Evolutionary conservation across 2,888 invertebrate genomes (phyloP).

Genomic region (Napeogenes sylphis): DNA sequence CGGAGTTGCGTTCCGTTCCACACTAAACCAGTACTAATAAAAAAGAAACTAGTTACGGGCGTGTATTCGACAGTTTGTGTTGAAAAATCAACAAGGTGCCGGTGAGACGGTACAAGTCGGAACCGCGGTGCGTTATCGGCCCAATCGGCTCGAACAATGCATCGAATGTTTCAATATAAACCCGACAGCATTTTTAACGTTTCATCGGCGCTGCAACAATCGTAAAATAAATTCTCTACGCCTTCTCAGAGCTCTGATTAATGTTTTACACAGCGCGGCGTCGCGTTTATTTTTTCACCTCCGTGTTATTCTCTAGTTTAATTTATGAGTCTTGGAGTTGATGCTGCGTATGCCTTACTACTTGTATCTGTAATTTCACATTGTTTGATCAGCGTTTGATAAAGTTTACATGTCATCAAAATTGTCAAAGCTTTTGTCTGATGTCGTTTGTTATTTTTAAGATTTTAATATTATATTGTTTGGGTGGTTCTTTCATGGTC

Average conservation of each 20-base stretch:
- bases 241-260: slow-evolving; percentile 75
- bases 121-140: slow-evolving; percentile 70
- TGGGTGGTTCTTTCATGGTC: not conserved
- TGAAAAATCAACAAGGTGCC: slow-evolving; percentile 74
- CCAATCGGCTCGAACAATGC: slow-evolving; percentile 72
- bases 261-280: slow-evolving; percentile 70
- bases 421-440: slow-evolving; percentile 6
- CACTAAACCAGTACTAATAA: slow-evolving; percentile 75
- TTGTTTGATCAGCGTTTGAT: slow-evolving; percentile 30
- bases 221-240: slow-evolving; percentile 77
- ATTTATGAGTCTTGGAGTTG: slow-evolving; percentile 60
- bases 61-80: slow-evolving; percentile 69
- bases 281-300: slow-evolving; percentile 68
- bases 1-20: slow-evolving; percentile 71
- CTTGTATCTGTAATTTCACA: slow-evolving; percentile 37
- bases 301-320: slow-evolving; percentile 65
- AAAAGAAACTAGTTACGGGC: slow-evolving; percentile 73
- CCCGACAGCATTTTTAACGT: slow-evolving; percentile 76
- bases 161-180: slow-evolving; percentile 75
- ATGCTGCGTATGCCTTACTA: slow-evolving; percentile 32
- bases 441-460: slow-evolving; percentile 13
- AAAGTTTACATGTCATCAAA: slow-evolving; percentile 14
- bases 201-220: slow-evolving; percentile 75
- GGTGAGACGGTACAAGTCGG: slow-evolving; percentile 48
- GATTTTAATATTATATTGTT: slow-evolving; percentile 14